Evolutionary conservation across 2,113 vertebrate genomes (phyloP).

Genomic region (Perognathus longimembris): DNA sequence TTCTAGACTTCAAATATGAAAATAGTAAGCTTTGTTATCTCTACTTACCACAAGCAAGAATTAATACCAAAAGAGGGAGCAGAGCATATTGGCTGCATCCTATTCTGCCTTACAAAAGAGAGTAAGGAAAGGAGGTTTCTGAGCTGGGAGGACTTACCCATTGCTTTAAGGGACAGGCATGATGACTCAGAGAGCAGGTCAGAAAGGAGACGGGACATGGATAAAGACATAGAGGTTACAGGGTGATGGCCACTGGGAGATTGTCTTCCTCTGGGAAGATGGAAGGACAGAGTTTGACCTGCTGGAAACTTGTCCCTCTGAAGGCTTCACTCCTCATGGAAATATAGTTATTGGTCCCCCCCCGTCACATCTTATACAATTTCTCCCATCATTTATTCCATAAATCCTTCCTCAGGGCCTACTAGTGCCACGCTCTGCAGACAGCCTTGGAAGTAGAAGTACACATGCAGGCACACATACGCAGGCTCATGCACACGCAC

Average conservation of each 20-base stretch:
- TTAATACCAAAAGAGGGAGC: background rate
- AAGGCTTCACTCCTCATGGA: background rate
- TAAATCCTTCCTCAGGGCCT: background rate
- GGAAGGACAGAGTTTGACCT: background rate
- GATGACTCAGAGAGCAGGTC: background rate
- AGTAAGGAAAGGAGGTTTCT: background rate
- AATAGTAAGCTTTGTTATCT: background rate
- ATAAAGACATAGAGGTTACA: background rate
- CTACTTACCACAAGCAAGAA: background rate
- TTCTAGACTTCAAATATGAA: background rate
- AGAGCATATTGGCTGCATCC: background rate
- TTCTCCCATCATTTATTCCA: background rate
- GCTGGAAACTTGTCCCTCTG: background rate
- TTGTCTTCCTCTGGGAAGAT: background rate
- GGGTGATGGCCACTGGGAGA: background rate
- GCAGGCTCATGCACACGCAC: too few relatives aligned
- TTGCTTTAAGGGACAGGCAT: background rate
- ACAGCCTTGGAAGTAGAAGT: background rate
- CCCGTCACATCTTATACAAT: background rate
- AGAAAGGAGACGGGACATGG: background rate
- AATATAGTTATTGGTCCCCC: too few relatives aligned
- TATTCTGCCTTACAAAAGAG: background rate
- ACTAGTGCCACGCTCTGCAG: background rate
- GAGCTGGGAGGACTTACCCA: background rate
- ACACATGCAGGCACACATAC: background rate